phyloP scores from a whole-genome alignment of 1,140 invertebrate genomes.

The Eueides isabella region DNA sequence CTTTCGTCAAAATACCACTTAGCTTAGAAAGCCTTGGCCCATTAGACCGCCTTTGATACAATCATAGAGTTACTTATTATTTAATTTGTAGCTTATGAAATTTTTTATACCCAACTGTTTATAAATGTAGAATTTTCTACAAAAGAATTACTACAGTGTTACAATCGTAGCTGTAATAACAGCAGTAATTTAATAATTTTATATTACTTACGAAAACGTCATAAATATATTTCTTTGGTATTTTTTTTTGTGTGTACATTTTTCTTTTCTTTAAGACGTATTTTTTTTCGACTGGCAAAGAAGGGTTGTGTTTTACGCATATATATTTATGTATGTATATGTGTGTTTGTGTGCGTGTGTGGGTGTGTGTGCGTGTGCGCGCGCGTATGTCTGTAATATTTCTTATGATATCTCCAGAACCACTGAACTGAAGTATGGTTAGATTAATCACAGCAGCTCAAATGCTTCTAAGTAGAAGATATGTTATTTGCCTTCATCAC shows the following conservation, averaged over 20 bases:
- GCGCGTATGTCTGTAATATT: too few species aligned
- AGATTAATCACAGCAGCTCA: too few species aligned
- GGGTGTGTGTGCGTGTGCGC: too few species aligned
- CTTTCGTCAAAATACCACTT: slow-evolving; percentile 4
- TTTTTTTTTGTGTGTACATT: neutral
- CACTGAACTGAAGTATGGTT: too few species aligned
- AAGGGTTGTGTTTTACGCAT: too few species aligned
- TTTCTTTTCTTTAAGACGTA: too few species aligned
- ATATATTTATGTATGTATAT: too few species aligned
- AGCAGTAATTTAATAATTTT: neutral
- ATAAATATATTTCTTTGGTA: neutral
- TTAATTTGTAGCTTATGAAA: neutral
- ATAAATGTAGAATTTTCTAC: neutral
- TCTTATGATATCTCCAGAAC: too few species aligned
- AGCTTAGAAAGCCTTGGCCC: neutral
- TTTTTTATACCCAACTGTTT: neutral
- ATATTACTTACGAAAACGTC: neutral
- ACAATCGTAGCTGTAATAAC: neutral
- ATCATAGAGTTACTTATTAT: neutral
- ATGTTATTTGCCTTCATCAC: too few species aligned
- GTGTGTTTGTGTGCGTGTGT: too few species aligned
- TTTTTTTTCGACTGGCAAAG: too few species aligned
- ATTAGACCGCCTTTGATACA: slow-evolving; percentile 6
- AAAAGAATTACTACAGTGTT: slow-evolving; percentile 6
- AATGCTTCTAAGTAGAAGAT: too few species aligned